phyloP scores from a whole-genome alignment of 2,888 invertebrate genomes.

The Catocala sponsa region DNA sequence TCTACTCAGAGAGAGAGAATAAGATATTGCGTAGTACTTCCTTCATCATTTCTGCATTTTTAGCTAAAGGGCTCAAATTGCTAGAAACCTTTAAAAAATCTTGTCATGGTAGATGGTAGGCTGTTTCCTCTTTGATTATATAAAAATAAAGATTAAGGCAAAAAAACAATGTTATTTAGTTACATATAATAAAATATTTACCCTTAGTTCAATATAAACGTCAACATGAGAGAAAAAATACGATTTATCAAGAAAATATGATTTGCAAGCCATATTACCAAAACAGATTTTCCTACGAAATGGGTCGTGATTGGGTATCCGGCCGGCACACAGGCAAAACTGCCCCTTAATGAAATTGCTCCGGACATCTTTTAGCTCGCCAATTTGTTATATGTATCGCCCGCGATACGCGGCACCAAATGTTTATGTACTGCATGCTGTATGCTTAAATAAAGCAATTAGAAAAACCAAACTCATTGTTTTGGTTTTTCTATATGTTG shows the following conservation, averaged over 20 bases:
- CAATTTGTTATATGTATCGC: slow-evolving; percentile 44
- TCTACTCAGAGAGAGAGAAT: too few relatives aligned
- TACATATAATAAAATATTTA: neutral
- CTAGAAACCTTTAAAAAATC: too few relatives aligned
- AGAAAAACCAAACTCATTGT: too few relatives aligned
- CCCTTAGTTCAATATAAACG: neutral
- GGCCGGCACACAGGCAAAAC: slow-evolving; percentile 50
- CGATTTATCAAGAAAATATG: slow-evolving; percentile 11
- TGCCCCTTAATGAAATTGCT: slow-evolving; percentile 61
- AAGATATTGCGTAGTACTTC: too few relatives aligned
- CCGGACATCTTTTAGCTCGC: slow-evolving; percentile 47
- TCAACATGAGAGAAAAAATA: neutral
- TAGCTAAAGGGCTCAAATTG: too few relatives aligned
- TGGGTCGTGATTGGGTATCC: slow-evolving; percentile 53
- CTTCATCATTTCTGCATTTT: too few relatives aligned
- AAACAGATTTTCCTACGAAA: slow-evolving; percentile 14
- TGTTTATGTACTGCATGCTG: slow-evolving; percentile 8
- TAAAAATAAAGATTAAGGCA: too few relatives aligned
- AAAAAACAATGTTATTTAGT: neutral
- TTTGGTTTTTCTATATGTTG: too few relatives aligned
- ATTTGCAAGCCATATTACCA: slow-evolving; percentile 12
- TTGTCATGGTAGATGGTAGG: too few relatives aligned
- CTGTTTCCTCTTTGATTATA: too few relatives aligned
- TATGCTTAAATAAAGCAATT: too few relatives aligned
- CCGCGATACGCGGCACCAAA: neutral